These are phyloP conservation scores for Cryptomyrus ogoouensis DNA, from an alignment of 2,113 vertebrate species.

Conservation along the genomic window DNA sequence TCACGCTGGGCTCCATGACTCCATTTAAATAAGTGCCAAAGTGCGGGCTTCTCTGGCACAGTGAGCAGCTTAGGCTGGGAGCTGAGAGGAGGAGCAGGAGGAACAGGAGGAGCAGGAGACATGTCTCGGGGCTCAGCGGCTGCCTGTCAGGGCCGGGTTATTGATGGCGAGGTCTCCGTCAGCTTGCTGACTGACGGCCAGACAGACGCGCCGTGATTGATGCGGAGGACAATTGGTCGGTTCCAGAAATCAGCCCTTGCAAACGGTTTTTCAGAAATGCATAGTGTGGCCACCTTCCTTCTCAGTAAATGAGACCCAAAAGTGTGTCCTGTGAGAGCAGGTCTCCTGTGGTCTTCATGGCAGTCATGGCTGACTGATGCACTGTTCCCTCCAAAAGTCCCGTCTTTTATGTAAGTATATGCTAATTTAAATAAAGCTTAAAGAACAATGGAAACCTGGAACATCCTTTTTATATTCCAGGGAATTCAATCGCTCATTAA, in stretches of 20 bases:
- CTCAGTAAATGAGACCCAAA: conserved; percentile 37
- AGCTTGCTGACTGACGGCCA: conserved; percentile 50
- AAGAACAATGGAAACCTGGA: conserved; percentile 22
- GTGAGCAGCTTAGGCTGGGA: conserved; percentile 29
- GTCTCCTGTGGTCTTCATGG: conserved; percentile 32
- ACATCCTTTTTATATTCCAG: background rate
- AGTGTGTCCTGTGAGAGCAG: conserved; percentile 26
- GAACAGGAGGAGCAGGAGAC: background rate
- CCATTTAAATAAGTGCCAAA: conserved; percentile 51
- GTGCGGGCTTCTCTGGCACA: conserved; percentile 34
- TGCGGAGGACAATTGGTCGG: conserved; percentile 52
- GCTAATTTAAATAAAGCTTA: conserved; percentile 40
- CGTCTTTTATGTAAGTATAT: conserved; percentile 25
- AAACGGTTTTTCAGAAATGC: conserved; percentile 25
- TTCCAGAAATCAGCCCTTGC: conserved; percentile 32
- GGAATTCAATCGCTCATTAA: conserved; percentile 33
- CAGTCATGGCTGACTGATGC: conserved; percentile 43
- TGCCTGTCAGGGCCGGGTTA: conserved; percentile 33
- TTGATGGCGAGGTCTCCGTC: conserved; percentile 50
- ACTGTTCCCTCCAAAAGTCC: conserved; percentile 27
- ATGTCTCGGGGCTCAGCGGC: background rate
- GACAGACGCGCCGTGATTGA: conserved; percentile 56
- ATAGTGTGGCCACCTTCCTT: conserved; percentile 35
- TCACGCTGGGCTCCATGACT: conserved; percentile 44
- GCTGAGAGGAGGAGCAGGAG: background rate